Evolutionary conservation across 2,888 invertebrate genomes (phyloP).

Genomic region (Synergus laeviventris): DNA sequence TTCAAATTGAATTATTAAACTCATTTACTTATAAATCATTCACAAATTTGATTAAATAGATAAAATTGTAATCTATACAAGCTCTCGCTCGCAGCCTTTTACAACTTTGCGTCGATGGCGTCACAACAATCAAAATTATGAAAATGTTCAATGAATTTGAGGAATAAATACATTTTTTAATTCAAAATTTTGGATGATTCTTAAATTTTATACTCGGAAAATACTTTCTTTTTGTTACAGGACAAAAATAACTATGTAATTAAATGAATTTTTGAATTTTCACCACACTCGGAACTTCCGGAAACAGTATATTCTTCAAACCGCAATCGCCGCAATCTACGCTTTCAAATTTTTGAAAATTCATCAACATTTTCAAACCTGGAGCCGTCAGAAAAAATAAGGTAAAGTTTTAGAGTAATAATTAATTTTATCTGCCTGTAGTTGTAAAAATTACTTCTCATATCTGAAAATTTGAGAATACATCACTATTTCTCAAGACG

Average conservation of each 20-base stretch:
- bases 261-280: slow-evolving; percentile 14
- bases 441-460: not conserved
- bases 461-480: not conserved
- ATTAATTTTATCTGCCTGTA: too few species aligned
- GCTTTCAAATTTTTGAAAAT: slow-evolving; percentile 33
- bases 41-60: not conserved
- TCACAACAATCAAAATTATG: too few species aligned
- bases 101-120: too few species aligned
- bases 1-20: not conserved
- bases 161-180: too few species aligned
- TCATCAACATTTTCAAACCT: not conserved
- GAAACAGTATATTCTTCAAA: too few species aligned
- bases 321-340: too few species aligned
- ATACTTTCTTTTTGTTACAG: not conserved
- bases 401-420: not conserved
- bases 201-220: not conserved
- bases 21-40: not conserved
- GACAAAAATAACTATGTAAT: not conserved
- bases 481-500: not conserved
- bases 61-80: not conserved
- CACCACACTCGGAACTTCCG: slow-evolving; percentile 12
- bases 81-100: too few species aligned
- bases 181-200: too few species aligned
- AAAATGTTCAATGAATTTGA: too few species aligned
- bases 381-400: not conserved